These are phyloP conservation scores for rabbit (Oryctolagus cuniculus) DNA, from an alignment of 2,113 vertebrate species.

Conservation along the genomic window mOryCun1.1 NC_091434.1:62604501-62605000, in stretches of 20 bases:
- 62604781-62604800: slow-evolving; percentile 39
- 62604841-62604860: slow-evolving; percentile 38
- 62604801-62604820: neutral
- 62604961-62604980: slow-evolving; percentile 5
- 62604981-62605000: slow-evolving; percentile 31
- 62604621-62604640: slow-evolving; percentile 51
- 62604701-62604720: slow-evolving; percentile 8
- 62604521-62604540: neutral
- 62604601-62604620: neutral
- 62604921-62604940: slow-evolving; percentile 10
- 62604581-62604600: neutral
- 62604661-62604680: neutral
- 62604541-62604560: neutral
- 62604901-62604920: neutral
- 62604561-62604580: neutral
- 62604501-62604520: slow-evolving; percentile 17
- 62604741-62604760: slow-evolving; percentile 27
- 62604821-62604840: neutral
- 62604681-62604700: neutral
- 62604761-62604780: neutral
- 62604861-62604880: slow-evolving; percentile 44
- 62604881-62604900: slow-evolving; percentile 41
- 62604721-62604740: slow-evolving; percentile 12
- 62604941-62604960: neutral
- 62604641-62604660: slow-evolving; percentile 48